Evolutionary conservation across 2,797 vertebrate species (phyloP).

Genomic region (Heliangelus exortis): DNA sequence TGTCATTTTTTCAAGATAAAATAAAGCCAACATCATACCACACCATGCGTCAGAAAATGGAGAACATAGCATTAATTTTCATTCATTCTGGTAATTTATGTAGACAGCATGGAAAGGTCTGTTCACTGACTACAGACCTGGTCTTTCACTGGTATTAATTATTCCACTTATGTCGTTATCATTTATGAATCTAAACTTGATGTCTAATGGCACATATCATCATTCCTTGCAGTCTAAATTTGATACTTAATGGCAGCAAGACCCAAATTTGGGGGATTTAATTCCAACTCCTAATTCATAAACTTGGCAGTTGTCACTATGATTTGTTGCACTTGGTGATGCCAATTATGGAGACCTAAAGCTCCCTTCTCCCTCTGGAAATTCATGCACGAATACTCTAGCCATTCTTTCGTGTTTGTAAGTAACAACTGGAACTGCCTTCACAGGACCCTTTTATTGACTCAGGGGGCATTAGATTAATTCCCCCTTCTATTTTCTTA

Average conservation of each 20-base stretch:
- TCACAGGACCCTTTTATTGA: constrained; percentile 24
- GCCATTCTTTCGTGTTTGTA: not conserved
- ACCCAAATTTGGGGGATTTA: not conserved
- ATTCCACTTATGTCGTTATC: not conserved
- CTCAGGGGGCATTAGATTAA: constrained; percentile 50
- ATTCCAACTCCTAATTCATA: constrained; percentile 30
- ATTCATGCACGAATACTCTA: not conserved
- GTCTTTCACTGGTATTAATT: not conserved
- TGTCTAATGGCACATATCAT: not conserved
- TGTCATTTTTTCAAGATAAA: not conserved
- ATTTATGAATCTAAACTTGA: not conserved
- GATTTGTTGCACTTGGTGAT: constrained; percentile 42
- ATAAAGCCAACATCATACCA: not conserved
- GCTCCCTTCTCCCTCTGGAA: constrained; percentile 11
- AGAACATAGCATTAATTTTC: not conserved
- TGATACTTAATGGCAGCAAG: constrained; percentile 16
- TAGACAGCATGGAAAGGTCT: not conserved
- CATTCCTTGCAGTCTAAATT: not conserved
- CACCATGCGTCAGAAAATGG: not conserved
- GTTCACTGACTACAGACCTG: not conserved
- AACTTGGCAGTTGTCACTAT: constrained; percentile 39
- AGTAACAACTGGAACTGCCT: not conserved
- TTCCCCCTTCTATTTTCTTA: constrained; percentile 43
- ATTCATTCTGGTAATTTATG: not conserved
- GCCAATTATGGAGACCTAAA: constrained; percentile 17